Evolutionary conservation across 2,113 vertebrate genomes (phyloP), one percentile per base, ranked within the genome.

Genomic region (Loxodonta africana): DNA sequence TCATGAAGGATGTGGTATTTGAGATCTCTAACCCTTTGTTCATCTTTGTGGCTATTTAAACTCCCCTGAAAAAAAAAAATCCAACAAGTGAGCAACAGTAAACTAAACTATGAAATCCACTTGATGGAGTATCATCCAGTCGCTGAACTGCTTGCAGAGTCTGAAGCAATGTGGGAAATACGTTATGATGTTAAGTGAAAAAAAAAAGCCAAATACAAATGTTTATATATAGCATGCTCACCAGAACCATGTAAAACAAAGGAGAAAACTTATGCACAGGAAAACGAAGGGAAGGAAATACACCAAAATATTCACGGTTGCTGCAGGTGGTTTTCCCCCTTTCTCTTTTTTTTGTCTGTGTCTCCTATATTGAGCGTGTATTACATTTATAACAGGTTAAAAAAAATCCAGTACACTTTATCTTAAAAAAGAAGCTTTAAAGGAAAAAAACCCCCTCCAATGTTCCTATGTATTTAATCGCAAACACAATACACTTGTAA

Each of bases 401-500:
- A 48, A 48, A 51, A 65, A 88, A 76, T 51, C 30, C 8, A 44
- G 18, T 83, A 93, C 2, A 91, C 71, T 86, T 74, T 90, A 91
- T 48, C 33, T 95, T 87, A 26, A 2, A 92, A 90, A 89, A 95
- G 88, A 78, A 83, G 46, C 30, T 88, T 90, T 57, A 44, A 69
- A 83, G 12, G 41, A 23, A 37, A 91, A 95, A 87, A 90, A 76
- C 67, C 88, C 51, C 83, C 57, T 96, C 69, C 46, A 60, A 80
- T 53, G 78, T 81, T 65, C 62, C 74, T 89, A 82, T 51, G 86
- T 48, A 48, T 41, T 94, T 69, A 81, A 91, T 57, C 67, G 74
- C 46, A 96, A 97, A 96, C 67, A 95, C 95, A 94, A 95, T 97
- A 88, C 46, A 69, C 63, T 91, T 77, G 41, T 82, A 91, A 87